A percentile compares a stretch with the other conserved stretches of the same genome.
phyloP scores from a whole-genome alignment of 2,888 invertebrate species.

The Nymphalis polychloros region DNA sequence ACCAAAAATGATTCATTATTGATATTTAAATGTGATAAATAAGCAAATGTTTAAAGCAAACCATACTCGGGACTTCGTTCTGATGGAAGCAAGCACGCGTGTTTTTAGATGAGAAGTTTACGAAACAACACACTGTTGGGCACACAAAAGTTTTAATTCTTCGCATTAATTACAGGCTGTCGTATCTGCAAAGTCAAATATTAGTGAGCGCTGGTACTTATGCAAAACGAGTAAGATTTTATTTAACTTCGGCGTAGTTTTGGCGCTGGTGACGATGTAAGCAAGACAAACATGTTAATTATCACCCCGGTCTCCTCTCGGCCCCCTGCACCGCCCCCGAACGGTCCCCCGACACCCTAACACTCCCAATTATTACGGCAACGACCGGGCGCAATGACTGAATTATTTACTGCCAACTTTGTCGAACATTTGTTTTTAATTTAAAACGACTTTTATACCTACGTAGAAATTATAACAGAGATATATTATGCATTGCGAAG shows the following conservation, averaged over 20 bases:
- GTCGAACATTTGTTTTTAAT: constrained; percentile 68
- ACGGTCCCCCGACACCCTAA: constrained; percentile 37
- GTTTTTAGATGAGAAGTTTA: constrained; percentile 36
- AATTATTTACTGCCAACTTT: constrained; percentile 68
- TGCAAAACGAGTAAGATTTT: constrained; percentile 77
- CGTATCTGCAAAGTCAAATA: constrained; percentile 66
- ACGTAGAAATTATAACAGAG: constrained; percentile 50
- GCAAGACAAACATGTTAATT: constrained; percentile 81
- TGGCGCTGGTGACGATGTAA: constrained; percentile 75
- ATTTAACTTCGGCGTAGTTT: constrained; percentile 80
- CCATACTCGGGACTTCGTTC: constrained; percentile 18
- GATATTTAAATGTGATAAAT: background rate
- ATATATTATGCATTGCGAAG: constrained; percentile 53
- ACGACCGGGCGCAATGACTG: constrained; percentile 50
- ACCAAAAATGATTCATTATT: background rate
- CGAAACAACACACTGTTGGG: constrained; percentile 42
- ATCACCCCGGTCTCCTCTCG: constrained; percentile 48
- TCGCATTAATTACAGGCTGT: constrained; percentile 70
- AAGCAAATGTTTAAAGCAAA: constrained; percentile 12
- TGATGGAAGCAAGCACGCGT: constrained; percentile 16
- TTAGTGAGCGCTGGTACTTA: constrained; percentile 67
- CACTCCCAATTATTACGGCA: constrained; percentile 51
- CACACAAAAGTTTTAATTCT: constrained; percentile 71
- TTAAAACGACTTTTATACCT: constrained; percentile 54
- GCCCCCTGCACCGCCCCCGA: constrained; percentile 14